Evolutionary conservation across 2,888 invertebrate genomes (phyloP), one percentile per base, ranked within the genome.

Genomic region (Tetranychus truncatus): DNA sequence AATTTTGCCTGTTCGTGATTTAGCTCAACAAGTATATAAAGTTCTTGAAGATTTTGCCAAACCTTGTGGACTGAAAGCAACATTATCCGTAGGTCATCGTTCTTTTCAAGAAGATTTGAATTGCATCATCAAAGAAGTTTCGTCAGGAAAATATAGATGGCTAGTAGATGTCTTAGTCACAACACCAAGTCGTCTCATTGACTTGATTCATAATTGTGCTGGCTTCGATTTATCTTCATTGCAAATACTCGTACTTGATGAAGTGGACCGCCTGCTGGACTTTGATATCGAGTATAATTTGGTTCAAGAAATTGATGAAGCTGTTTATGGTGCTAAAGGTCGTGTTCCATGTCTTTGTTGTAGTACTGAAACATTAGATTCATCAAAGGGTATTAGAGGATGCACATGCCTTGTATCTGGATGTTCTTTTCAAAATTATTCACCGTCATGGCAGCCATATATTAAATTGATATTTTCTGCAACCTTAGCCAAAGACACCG

Each of bases 401-500:
- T 67, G 71, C 9, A 21, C 74, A 9, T 20, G 46, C 20, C 34
- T 45, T n/a, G 24, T 74, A n/a, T 67, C 45, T 11, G 69, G 45
- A 34, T 75, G 75, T 24, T 45, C n/a, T n/a, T 74, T 67, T 66
- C 18, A n/a, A 55, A 75, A 73, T 55, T 71, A 72, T 24, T 66
- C 45, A 1, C 73, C 75, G 15, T 66, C 71, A 3, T 74, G 21
- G 20, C 77, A 80, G 21, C 80, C 83, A 79, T 80, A 84, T 45
- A 96, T 96, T 80, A 96, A 96, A 82, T 84, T 99, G 72, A 84
- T 99, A 2, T 94, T 97, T 81, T 97, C 97, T n/a, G 99, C 99
- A 6, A 99, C 99, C 1, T 84, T 97, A 20, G 91, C 95, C 0
- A 92, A 93, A 82, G 95, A 99, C 84, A 95, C 97, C 0, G 96